Evolutionary conservation across 2,797 vertebrate genomes (phyloP).

Genomic region (Buphagus erythrorhynchus): DNA sequence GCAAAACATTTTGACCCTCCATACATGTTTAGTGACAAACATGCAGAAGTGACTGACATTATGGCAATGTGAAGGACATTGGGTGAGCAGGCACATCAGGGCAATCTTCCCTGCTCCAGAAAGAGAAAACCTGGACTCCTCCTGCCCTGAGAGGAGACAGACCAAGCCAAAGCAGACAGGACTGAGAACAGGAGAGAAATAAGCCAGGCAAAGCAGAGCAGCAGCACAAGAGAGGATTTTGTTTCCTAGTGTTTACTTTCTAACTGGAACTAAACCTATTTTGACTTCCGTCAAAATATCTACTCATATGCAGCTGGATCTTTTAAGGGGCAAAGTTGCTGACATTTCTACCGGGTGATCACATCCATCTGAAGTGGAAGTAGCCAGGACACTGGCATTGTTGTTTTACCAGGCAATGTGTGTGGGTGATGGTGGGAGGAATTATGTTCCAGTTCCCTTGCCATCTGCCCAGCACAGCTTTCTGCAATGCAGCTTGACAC

Average conservation of each 20-base stretch:
- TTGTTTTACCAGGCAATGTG: conserved; percentile 29
- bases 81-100: background rate
- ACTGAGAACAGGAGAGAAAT: background rate
- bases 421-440: background rate
- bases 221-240: background rate
- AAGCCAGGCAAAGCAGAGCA: background rate
- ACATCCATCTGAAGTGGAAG: background rate
- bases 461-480: conserved; percentile 70
- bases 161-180: background rate
- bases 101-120: background rate
- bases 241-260: background rate
- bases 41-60: rapidly evolving
- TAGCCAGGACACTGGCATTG: background rate
- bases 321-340: background rate
- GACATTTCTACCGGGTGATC: background rate
- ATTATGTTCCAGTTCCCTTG: conserved; percentile 57
- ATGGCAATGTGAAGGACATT: background rate
- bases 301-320: background rate
- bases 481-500: conserved; percentile 45
- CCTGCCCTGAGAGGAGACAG: background rate
- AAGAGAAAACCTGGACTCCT: background rate
- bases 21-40: background rate
- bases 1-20: background rate
- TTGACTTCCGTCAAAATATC: background rate
- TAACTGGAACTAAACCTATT: background rate